A percentile compares a stretch with the other conserved stretches of the same genome.
These are phyloP conservation scores for Glyptemys insculpta DNA, from an alignment of 2,797 vertebrate genomes.

Conservation along the genomic window DNA sequence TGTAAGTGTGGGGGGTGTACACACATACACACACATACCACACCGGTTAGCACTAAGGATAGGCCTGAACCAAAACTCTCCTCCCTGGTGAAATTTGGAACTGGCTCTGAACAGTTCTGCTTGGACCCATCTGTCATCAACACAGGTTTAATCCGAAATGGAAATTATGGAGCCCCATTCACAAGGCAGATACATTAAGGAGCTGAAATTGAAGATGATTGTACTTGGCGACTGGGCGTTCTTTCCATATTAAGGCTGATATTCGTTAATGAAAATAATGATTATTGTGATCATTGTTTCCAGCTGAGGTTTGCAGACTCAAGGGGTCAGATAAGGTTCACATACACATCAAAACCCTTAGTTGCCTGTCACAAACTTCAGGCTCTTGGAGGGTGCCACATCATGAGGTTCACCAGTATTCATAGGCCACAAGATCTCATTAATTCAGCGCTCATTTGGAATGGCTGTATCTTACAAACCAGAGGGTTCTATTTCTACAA, in stretches of 20 bases:
- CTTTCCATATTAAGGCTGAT: accelerated
- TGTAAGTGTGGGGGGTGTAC: no score
- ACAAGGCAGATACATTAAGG: neutral
- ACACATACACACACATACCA: neutral
- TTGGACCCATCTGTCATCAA: neutral
- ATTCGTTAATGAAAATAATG: neutral
- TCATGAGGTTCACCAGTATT: neutral
- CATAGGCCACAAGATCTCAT: neutral
- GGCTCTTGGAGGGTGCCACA: neutral
- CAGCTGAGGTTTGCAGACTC: neutral
- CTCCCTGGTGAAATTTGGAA: neutral
- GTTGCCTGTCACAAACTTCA: accelerated
- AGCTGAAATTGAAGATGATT: neutral
- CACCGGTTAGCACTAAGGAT: neutral
- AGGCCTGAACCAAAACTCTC: neutral
- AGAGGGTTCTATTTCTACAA: neutral
- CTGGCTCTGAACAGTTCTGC: neutral
- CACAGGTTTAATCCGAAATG: neutral
- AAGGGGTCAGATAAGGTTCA: neutral
- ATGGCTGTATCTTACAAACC: conserved; percentile 23
- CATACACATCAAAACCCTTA: accelerated
- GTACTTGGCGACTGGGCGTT: neutral
- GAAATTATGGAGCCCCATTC: neutral
- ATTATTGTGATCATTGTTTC: neutral
- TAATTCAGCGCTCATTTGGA: neutral